These are phyloP conservation scores for Incurvaria masculella DNA, from an alignment of 2,888 invertebrate genomes.

Conservation along the genomic window DNA sequence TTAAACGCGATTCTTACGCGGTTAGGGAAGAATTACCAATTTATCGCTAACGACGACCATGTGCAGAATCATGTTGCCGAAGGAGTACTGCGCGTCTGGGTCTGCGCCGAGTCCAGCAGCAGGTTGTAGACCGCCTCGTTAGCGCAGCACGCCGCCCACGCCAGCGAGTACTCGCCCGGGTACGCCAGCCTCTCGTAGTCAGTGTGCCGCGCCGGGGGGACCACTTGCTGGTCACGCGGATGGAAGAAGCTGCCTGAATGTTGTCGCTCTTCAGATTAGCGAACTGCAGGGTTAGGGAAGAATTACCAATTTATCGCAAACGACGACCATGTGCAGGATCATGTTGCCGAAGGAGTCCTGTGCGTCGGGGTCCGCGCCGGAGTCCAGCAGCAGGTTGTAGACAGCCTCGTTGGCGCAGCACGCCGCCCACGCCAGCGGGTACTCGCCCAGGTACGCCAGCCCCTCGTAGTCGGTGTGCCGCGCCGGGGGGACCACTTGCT, in stretches of 20 bases:
- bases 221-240: slow-evolving; percentile 88
- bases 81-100: slow-evolving; percentile 94
- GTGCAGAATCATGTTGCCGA: slow-evolving; percentile 98
- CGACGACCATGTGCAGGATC: slow-evolving; percentile 99
- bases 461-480: slow-evolving; percentile 94
- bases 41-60: slow-evolving; percentile 99
- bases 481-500: slow-evolving; percentile 74
- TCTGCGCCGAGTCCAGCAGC: slow-evolving; percentile 89
- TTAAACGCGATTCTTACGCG: no score
- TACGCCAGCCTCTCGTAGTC: slow-evolving; percentile 97
- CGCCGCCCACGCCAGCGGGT: slow-evolving; percentile 96
- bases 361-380: slow-evolving; percentile 92
- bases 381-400: slow-evolving; percentile 90
- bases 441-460: slow-evolving; percentile 95
- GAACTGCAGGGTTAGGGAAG: no score
- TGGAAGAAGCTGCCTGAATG: slow-evolving; percentile 81
- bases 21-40: no score
- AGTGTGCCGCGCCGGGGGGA: slow-evolving; percentile 73
- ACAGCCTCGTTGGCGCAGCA: slow-evolving; percentile 97
- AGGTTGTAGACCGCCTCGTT: slow-evolving; percentile 97
- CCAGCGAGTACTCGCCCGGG: slow-evolving; percentile 94
- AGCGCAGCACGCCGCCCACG: slow-evolving; percentile 97
- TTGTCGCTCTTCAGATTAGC: not conserved
- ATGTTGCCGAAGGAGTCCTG: slow-evolving; percentile 97
- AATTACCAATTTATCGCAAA: slow-evolving; percentile 95